Evolutionary conservation across 2,888 invertebrate species (phyloP).

Genomic region (Imbricaverruca yamaguchii): DNA sequence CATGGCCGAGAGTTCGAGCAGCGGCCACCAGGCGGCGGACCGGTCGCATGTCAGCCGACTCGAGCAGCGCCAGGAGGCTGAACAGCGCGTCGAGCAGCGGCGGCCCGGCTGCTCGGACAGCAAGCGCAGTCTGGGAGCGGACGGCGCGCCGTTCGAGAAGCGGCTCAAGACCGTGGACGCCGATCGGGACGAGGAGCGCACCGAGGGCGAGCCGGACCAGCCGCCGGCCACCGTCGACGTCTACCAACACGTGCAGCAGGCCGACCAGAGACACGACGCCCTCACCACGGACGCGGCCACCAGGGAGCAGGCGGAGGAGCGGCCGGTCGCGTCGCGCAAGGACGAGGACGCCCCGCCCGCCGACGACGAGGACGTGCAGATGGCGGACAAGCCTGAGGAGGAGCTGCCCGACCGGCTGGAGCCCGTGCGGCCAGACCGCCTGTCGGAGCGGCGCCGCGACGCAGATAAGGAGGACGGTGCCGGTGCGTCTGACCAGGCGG

Average conservation of each 20-base stretch:
- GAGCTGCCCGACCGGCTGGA: conserved; percentile 43
- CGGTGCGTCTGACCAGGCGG: conserved; percentile 37
- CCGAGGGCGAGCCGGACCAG: conserved; percentile 37
- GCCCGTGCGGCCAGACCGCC: conserved; percentile 10
- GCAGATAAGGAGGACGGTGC: conserved; percentile 37
- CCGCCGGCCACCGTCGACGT: conserved; percentile 47
- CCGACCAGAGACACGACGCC: conserved; percentile 58
- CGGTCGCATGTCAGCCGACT: conserved; percentile 27
- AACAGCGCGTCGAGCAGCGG: conserved; percentile 31
- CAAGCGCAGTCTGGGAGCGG: conserved; percentile 45
- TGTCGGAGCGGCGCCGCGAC: conserved; percentile 3
- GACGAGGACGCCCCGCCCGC: conserved; percentile 53
- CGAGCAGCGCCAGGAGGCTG: conserved; percentile 26
- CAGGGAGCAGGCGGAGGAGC: conserved; percentile 70
- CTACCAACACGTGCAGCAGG: conserved; percentile 77
- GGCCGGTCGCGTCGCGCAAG: conserved; percentile 52
- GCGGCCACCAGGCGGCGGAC: conserved; percentile 30
- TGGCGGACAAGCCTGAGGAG: conserved; percentile 43
- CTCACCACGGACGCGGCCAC: conserved; percentile 52
- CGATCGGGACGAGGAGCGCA: conserved; percentile 33
- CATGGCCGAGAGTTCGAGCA: conserved; percentile 44
- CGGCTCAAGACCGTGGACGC: conserved; percentile 37
- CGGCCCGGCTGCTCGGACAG: conserved; percentile 29
- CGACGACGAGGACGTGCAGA: conserved; percentile 51
- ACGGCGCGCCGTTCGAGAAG: conserved; percentile 1